Conservation (phyloP, 2,113 vertebrate genomes). For the Lethenteron reissneri region DNA sequence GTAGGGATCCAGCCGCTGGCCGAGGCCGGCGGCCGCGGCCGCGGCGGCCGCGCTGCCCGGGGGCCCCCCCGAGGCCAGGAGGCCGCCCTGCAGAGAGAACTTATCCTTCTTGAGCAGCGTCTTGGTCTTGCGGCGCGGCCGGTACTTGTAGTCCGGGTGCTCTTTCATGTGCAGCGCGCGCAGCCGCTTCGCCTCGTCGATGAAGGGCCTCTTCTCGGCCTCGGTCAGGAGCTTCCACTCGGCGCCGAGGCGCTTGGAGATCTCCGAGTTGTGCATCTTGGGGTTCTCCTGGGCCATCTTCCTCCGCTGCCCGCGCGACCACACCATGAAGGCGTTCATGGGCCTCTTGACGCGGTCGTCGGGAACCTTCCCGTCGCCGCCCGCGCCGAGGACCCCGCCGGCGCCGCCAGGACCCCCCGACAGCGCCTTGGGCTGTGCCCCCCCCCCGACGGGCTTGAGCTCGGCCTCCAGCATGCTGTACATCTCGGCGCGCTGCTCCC, state of each 20-base stretch:
- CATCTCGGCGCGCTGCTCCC: too few relatives aligned
- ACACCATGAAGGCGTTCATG: slow-evolving; percentile 96
- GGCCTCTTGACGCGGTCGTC: slow-evolving; percentile 91
- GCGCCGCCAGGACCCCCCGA: slow-evolving; percentile 38
- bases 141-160: slow-evolving; percentile 92
- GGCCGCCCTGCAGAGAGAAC: slow-evolving; percentile 67
- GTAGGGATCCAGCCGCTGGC: slow-evolving; percentile 21
- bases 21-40: slow-evolving; percentile 41
- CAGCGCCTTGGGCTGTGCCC: slow-evolving; percentile 16
- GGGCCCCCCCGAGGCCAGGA: slow-evolving; percentile 41
- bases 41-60: slow-evolving; percentile 65
- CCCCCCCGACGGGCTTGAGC: too few relatives aligned
- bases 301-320: slow-evolving; percentile 68
- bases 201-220: slow-evolving; percentile 80
- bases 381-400: slow-evolving; percentile 21
- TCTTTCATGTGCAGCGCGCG: slow-evolving; percentile 97
- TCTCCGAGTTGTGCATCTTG: slow-evolving; percentile 86
- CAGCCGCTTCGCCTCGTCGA: slow-evolving; percentile 82
- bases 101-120: slow-evolving; percentile 92
- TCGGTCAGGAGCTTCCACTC: slow-evolving; percentile 87
- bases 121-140: slow-evolving; percentile 75
- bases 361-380: slow-evolving; percentile 39
- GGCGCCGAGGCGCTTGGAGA: slow-evolving; percentile 63
- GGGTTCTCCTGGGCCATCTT: slow-evolving; percentile 88
- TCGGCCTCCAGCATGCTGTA: too few relatives aligned